A percentile compares a stretch with the other conserved stretches of the same genome.
phyloP scores from a whole-genome alignment of 2,888 invertebrate genomes.

The Torymus auratus region DNA sequence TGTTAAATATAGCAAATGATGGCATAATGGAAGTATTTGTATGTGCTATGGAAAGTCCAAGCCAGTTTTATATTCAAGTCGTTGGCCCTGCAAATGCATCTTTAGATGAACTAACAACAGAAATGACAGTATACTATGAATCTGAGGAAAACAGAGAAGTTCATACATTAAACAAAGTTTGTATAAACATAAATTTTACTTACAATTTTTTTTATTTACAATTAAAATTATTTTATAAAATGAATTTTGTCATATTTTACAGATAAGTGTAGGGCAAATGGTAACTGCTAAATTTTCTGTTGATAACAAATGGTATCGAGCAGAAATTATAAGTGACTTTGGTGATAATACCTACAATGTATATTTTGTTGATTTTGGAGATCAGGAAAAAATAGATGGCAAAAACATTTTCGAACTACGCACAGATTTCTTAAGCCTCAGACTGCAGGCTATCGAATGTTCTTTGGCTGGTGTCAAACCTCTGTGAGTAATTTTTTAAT shows the following conservation, averaged over 20 bases:
- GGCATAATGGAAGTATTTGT: conserved; percentile 90
- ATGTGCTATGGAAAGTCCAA: conserved; percentile 89
- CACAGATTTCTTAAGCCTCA: conserved; percentile 85
- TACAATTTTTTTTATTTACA: conserved; percentile 19
- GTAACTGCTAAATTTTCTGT: conserved; percentile 90
- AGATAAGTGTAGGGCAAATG: conserved; percentile 85
- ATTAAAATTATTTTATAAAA: conserved; percentile 14
- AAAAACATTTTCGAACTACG: conserved; percentile 85
- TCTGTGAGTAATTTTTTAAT: conserved; percentile 67
- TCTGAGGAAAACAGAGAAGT: conserved; percentile 81
- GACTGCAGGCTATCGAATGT: conserved; percentile 93
- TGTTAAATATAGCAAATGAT: conserved; percentile 71
- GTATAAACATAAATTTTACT: conserved; percentile 51
- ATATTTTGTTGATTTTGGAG: conserved; percentile 93
- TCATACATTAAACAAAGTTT: conserved; percentile 77
- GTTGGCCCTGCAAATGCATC: conserved; percentile 85
- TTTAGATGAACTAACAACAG: conserved; percentile 86
- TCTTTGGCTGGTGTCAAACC: conserved; percentile 86
- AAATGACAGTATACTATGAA: conserved; percentile 90
- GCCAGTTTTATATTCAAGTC: conserved; percentile 91
- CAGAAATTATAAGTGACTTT: conserved; percentile 83
- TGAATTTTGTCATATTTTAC: conserved; percentile 50
- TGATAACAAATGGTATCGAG: conserved; percentile 90
- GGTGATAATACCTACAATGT: conserved; percentile 82
- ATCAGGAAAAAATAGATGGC: conserved; percentile 83